Base-by-base conservation (phyloP, 92 coral and sea anemone species). In the Zoanthus gigantus region DNA sequence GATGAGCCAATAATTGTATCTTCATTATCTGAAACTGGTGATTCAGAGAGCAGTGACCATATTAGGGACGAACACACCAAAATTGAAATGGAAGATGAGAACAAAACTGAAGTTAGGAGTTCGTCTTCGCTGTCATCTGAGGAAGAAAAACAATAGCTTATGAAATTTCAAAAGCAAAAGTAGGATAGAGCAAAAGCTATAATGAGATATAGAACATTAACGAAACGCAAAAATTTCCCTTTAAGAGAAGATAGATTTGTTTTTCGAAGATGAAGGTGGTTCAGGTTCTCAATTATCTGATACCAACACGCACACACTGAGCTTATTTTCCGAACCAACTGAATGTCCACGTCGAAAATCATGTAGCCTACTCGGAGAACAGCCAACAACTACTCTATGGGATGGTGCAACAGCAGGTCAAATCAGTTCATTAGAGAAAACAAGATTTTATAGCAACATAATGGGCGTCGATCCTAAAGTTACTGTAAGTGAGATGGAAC, bases 151-250 rank as follows among this genome's bases (percentile, higher is more conserved):
- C 82, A 48, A 57, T 5, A 74, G 74, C 83, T 74, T 15, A 74
- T 10, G 42, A 74, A 50, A 8, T 8, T 86, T 0, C 82, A 71
- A n/a, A 86, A 31, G 56, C 57, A 74, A 56, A 73, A 72, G 74
- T 74, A 73, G 17, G 89, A 86, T 16, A 74, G 52, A 60, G 89
- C 89, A 8, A 86, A 86, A 34, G 82, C 89, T 50, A 86, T 86
- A 9, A 86, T 86, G 89, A 74, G 89, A 61, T 86, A 15, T 12
- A 83, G 89, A 8, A 4, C 58, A 12, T 48, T 56, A 50, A 23
- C 29, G 68, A 47, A 45, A 45, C 71, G 17, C 60, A 1, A 54
- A 54, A 54, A 54, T 12, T 54, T 12, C 7, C 60, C 14, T 12
- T 54, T 54, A 54, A 54, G 60, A 54, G 60, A 54, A 54, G 14